phyloP scores from a whole-genome alignment of 37 sponge, comb jelly and placozoan species.

The Theonella swinhoei region DNA sequence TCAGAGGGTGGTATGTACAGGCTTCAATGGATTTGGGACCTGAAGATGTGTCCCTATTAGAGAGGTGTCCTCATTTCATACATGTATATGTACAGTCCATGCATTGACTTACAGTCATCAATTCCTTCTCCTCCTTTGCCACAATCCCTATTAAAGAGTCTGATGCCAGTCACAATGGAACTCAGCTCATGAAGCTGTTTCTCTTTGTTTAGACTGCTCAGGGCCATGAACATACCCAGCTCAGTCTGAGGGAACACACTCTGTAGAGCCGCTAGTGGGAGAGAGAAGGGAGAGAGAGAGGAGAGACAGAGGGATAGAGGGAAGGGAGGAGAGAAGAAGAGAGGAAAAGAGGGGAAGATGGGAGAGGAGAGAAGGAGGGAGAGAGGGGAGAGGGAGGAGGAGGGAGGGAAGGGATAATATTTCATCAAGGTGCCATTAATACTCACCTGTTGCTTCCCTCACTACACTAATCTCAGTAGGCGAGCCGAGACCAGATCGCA shows the following conservation, averaged over 20 bases:
- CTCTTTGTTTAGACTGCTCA: conserved; percentile 87
- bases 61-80: no score
- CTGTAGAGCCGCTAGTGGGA: conserved; percentile 90
- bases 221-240: conserved; percentile 94
- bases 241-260: conserved; percentile 99
- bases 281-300: not conserved
- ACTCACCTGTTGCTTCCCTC: conserved; percentile 93
- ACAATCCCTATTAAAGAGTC: conserved; percentile 94
- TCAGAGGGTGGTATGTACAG: no score
- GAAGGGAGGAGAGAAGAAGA: not conserved
- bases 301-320: not conserved
- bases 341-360: no score
- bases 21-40: no score
- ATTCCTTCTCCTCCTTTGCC: conserved; percentile 99
- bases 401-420: not conserved
- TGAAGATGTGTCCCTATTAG: no score
- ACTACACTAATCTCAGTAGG: conserved; percentile 95
- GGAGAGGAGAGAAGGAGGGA: no score
- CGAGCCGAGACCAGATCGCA: conserved; percentile 95
- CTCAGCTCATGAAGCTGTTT: conserved; percentile 89
- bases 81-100: not conserved
- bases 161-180: conserved; percentile 93
- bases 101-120: conserved; percentile 84
- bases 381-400: not conserved
- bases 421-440: no score